Conservation (phyloP, 2,888 invertebrate species). For the Polyploca ridens region DNA sequence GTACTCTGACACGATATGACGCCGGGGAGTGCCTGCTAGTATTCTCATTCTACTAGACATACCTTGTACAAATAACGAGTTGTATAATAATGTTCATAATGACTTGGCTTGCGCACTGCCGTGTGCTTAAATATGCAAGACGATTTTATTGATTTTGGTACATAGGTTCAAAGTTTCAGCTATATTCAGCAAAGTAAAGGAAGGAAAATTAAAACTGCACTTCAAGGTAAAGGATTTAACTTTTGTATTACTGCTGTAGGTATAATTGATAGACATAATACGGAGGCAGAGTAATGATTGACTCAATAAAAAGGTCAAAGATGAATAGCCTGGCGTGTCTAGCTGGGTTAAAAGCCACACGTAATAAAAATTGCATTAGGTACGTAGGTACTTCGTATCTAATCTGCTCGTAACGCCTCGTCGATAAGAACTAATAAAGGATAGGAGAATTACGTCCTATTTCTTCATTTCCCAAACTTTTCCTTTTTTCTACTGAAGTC, state of each 20-base stretch:
- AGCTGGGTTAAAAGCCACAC: conserved; percentile 10
- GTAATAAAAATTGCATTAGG: conserved; percentile 2
- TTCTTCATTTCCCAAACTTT: too few species aligned
- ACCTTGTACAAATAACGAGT: background rate
- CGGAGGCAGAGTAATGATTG: conserved; percentile 11
- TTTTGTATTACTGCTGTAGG: background rate
- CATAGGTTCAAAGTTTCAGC: too few species aligned
- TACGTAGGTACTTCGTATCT: background rate
- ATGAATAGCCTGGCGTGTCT: conserved; percentile 24
- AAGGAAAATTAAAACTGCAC: too few species aligned
- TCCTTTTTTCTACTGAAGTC: too few species aligned
- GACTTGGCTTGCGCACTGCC: background rate
- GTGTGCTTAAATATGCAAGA: background rate
- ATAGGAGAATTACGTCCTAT: too few species aligned
- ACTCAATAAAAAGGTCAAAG: conserved; percentile 30
- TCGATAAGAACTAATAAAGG: too few species aligned
- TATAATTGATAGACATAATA: background rate
- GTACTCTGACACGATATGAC: conserved; percentile 34
- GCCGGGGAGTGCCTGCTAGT: conserved; percentile 53
- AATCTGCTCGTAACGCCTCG: background rate
- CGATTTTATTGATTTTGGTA: too few species aligned
- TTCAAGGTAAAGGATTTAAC: too few species aligned
- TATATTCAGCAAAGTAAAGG: too few species aligned
- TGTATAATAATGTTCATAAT: background rate
- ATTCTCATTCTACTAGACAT: conserved; percentile 29